A percentile compares a stretch with the other conserved stretches of the same genome.
These are phyloP conservation scores for Mystacides longicornis DNA, from an alignment of 2,888 invertebrate genomes.

Conservation along the genomic window DNA sequence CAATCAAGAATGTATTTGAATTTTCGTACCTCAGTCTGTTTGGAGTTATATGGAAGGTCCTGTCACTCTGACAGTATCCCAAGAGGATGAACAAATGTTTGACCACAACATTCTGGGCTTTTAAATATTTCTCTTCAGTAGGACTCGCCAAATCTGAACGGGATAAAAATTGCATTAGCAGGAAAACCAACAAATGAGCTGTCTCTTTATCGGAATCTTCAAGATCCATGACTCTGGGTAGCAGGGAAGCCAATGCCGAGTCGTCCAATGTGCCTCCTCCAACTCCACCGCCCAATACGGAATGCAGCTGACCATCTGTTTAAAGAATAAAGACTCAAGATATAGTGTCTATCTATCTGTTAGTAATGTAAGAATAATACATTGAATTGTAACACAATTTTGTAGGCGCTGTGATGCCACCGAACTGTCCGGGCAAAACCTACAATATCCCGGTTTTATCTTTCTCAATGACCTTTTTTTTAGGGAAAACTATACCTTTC, in stretches of 20 bases:
- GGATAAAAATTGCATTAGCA: conserved; percentile 96
- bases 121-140: conserved; percentile 76
- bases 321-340: neutral
- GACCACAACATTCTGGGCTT: conserved; percentile 79
- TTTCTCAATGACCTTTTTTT: too few species aligned
- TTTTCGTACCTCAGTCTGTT: conserved; percentile 63
- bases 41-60: conserved; percentile 86
- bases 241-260: conserved; percentile 65
- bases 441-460: too few species aligned
- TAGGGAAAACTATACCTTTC: too few species aligned
- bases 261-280: conserved; percentile 58
- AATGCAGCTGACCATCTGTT: conserved; percentile 75
- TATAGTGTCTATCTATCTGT: too few species aligned
- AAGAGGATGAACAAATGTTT: conserved; percentile 86
- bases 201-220: conserved; percentile 96
- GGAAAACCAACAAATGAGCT: conserved; percentile 84
- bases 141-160: conserved; percentile 64
- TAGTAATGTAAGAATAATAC: too few species aligned
- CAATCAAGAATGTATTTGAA: conserved; percentile 3
- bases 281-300: conserved; percentile 57
- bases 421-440: too few species aligned
- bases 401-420: too few species aligned
- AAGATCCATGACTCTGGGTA: conserved; percentile 84
- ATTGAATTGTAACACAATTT: too few species aligned
- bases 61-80: conserved; percentile 88